Conservation (phyloP, 2,797 vertebrate genomes). For the Gila robusta region DNA sequence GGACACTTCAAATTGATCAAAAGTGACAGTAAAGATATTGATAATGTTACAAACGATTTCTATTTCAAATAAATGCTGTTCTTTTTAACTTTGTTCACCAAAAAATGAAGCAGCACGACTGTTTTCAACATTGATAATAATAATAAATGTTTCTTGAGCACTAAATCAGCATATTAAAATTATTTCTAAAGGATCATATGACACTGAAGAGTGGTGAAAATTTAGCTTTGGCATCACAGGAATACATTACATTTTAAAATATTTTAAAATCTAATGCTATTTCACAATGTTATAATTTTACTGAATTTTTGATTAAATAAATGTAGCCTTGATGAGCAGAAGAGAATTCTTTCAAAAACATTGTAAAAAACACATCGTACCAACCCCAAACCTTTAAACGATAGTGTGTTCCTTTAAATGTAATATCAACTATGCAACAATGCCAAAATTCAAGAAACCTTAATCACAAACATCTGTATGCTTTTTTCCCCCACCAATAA, state of each 20-base stretch:
- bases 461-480: constrained; percentile 19
- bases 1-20: neutral
- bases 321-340: neutral
- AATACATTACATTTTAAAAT: neutral
- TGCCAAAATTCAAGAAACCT: constrained; percentile 15
- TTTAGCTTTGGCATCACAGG: neutral
- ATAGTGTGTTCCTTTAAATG: neutral
- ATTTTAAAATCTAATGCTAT: neutral
- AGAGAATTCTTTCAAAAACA: neutral
- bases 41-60: neutral
- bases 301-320: neutral
- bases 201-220: neutral
- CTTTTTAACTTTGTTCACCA: neutral
- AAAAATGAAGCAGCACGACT: neutral
- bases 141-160: no score
- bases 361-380: no score
- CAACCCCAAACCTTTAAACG: neutral
- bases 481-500: neutral
- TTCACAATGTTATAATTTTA: neutral
- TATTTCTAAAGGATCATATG: neutral
- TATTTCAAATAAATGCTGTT: neutral
- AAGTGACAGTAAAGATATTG: neutral
- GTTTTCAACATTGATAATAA: neutral
- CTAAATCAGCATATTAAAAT: no score
- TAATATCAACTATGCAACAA: neutral